Base-by-base conservation (phyloP, 1,140 invertebrate genomes). In the Cydia fagiglandana region DNA sequence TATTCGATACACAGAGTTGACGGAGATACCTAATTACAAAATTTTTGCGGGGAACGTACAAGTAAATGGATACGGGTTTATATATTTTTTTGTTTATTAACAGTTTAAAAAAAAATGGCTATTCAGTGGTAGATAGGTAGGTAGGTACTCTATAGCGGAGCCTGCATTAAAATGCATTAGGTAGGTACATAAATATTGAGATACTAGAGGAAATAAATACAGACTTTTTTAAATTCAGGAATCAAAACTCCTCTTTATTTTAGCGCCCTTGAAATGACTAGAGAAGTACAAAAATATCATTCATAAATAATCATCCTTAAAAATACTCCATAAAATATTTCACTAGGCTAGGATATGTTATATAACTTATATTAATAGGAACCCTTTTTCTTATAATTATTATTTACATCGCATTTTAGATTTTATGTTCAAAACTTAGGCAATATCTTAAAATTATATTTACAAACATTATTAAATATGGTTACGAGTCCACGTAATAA, bases 201-300 rank as follows among this genome's bases (percentile, higher is more conserved):
- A 47, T 24, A 61, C 20, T 20, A 61, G 7, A 61, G 20, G 24
- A 17, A 76, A 76, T 66, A 74, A 73, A 81, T 45, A 76, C 10
- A 78, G 24, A 4, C 68, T 41, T 80, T 47, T 68, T 66, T 66
- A 78, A 78, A 82, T 81, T 79, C 50, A 53, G 77, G 81, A 88
- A 85, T 85, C 73, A 79, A 77, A 82, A 84, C 82, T 88, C 83
- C 84, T 86, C 81, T 87, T 85, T 85, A 88, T 87, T 88, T 78
- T 86, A 88, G 88, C 86, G 86, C 86, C 85, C 81, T 82, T 82
- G 81, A 73, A 83, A 81, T 88, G 88, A 90, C 88, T 90, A 90
- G 88, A 84, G 84, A 86, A 90, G 83, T 88, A 86, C 76, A 84
- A 83, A 80, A 77, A 81, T 83, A 78, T 76, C 73, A 80, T 80